Conservation (phyloP, 2,113 vertebrate genomes). For the Thinocorus orbignyianus region DNA sequence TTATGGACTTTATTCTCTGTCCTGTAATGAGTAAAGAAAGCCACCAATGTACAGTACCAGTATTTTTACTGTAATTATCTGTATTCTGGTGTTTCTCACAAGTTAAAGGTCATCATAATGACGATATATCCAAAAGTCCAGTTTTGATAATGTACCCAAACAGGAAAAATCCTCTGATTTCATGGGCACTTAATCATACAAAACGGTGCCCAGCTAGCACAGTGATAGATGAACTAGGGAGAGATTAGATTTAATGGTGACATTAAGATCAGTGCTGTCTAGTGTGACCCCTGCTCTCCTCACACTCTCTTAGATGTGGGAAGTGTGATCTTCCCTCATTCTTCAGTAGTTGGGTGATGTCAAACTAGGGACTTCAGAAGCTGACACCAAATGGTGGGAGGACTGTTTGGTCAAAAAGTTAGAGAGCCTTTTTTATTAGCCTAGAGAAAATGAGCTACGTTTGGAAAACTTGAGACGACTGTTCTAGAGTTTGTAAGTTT, state of each 20-base stretch:
- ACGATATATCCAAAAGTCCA: not conserved
- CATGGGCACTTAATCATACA: not conserved
- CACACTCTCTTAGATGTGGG: not conserved
- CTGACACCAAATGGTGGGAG: not conserved
- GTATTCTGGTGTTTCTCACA: not conserved
- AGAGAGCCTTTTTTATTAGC: not conserved
- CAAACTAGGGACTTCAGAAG: slow-evolving; percentile 1
- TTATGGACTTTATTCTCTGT: not conserved
- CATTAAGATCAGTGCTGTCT: slow-evolving; percentile 1
- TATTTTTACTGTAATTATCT: not conserved
- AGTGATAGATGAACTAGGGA: slow-evolving; percentile 1
- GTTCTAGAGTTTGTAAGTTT: not conserved
- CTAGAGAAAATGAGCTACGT: not conserved
- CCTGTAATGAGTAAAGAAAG: not conserved
- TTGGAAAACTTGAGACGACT: not conserved
- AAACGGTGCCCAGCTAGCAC: not conserved
- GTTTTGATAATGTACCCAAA: slow-evolving; percentile 3
- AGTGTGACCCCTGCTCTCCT: not conserved
- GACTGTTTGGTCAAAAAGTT: not conserved
- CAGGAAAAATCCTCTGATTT: slow-evolving; percentile 48
- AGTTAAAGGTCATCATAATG: not conserved
- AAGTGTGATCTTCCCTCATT: not conserved
- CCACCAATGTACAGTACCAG: not conserved
- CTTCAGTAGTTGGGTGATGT: not conserved
- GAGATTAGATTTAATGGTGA: not conserved